Evolutionary conservation across 2,888 invertebrate genomes (phyloP), one percentile per base, ranked within the genome.

Genomic region (Drosophila kanekoi): DNA sequence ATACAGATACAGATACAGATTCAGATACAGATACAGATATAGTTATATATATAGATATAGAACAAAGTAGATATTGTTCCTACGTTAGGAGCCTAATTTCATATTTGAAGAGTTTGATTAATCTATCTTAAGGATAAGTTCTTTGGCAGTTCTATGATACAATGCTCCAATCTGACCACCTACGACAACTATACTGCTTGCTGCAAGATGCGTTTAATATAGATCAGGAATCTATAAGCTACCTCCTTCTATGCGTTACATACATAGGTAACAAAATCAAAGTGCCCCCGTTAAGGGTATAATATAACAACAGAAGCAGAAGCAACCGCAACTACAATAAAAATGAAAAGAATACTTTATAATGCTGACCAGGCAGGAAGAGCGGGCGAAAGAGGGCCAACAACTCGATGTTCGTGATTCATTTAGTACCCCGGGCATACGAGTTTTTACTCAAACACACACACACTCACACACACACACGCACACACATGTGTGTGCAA

Each of bases 321-420:
- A 43, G 33, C 43, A 18, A 11, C 28, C 28, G 28, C 23, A 45
- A 57, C 32, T 49, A 60, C 48, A 72, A 60, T n/a, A 48, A 38
- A 44, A 56, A 58, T 33, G 54, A 44, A 14, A 35, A 54, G 43
- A 35, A 54, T 54, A 54, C 54, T 54, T 75, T 58, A 68, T 75
- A 61, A 52, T 62, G 60, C 60, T 54, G 48, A 40, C 23, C 35
- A 51, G 32, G 43, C 38, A 38, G 13, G 20, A 14, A 28, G 28
- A 8, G 28, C 8, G 28, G 28, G 8, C 28, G 23, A 18, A 18
- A 18, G 18, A 18, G 23, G 41, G 43, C 43, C 53, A 43, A 43
- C 43, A 43, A 28, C 37, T 45, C 47, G 56, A 47, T 37, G 47
- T n/a, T 38, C 32, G 41, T 81, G 58, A 72, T 71, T 72, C 71